Base-by-base conservation (phyloP, 92 coral and sea anemone species). In the Zoanthus solanderi region DNA sequence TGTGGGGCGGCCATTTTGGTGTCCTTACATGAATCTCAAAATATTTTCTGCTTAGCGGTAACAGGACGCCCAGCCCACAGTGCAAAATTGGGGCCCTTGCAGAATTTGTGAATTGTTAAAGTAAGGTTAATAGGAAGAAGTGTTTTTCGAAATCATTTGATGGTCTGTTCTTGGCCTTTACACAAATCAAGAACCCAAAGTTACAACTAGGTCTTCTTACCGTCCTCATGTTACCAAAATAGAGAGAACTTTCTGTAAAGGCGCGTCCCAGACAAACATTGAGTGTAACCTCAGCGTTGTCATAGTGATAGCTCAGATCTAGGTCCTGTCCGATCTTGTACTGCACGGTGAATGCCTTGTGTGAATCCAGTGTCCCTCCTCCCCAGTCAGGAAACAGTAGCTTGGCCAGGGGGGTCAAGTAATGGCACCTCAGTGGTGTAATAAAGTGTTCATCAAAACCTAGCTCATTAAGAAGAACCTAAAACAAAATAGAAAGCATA, bases 291-390 rank as follows among this genome's bases (percentile, higher is more conserved):
- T 97, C 99, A 13, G 99, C 98, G 87, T 97, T 97, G 73, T 97
- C 99, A 86, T 91, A 97, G 73, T 97, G 99, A 84, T 97, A 95
- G 75, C 98, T 94, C 45, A 97, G 94, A 17, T 91, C 92, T 46
- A 95, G 79, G 75, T 97, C 99, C 75, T 95, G 92, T 72, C 97
- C 99, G 28, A 92, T 93, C 90, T 82, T 95, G 94, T 97, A 97
- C 90, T 97, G 98, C 67, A 97, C 99, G 15, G 98, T 97, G 83
- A 97, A 97, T 9, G 97, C 96, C 89, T 97, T 97, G 90, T 97
- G 98, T 8, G 99, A 93, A 89, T 97, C 98, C 72, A 97, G 61
- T 53, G 88, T 45, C 85, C 86, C 90, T 13, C 99, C 99, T 69
- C 98, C 98, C 92, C 90, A 90, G 14, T 92, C 93, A 50, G 99